Evolutionary conservation across 2,113 vertebrate species (phyloP).

Genomic region (Corythoichthys intestinalis): DNA sequence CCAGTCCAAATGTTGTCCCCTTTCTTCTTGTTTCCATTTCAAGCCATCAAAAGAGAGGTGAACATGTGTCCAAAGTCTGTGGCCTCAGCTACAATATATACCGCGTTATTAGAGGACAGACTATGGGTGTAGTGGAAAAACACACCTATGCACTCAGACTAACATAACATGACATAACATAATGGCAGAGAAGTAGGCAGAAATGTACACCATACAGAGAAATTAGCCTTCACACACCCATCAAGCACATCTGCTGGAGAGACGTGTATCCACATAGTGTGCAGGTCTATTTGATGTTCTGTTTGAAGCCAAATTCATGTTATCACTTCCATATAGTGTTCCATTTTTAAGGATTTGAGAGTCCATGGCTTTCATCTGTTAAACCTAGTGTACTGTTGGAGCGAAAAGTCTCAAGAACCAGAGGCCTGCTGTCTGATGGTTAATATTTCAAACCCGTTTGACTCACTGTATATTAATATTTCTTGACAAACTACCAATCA

Average conservation of each 20-base stretch:
- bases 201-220: constrained; percentile 33
- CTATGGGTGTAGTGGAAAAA: constrained; percentile 32
- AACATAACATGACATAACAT: constrained; percentile 17
- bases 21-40: constrained; percentile 87
- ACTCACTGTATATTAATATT: constrained; percentile 54
- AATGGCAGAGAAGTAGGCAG: constrained; percentile 39
- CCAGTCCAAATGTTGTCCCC: constrained; percentile 74
- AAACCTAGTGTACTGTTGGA: constrained; percentile 61
- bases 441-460: constrained; percentile 61
- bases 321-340: constrained; percentile 79
- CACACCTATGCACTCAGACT: constrained; percentile 3
- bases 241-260: not conserved
- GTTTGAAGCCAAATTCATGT: constrained; percentile 87
- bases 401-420: constrained; percentile 62
- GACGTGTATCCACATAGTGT: constrained; percentile 16
- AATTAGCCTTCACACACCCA: constrained; percentile 27
- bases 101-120: constrained; percentile 69
- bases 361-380: constrained; percentile 85
- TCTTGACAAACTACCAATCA: constrained; percentile 47
- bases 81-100: constrained; percentile 53
- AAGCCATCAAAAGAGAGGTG: constrained; percentile 93
- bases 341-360: constrained; percentile 81
- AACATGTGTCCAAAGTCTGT: constrained; percentile 79
- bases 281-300: constrained; percentile 85
- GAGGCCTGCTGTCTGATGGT: constrained; percentile 65